Evolutionary conservation across 2,797 vertebrate species (phyloP).

Genomic region (Sebastes kiyomatsui): DNA sequence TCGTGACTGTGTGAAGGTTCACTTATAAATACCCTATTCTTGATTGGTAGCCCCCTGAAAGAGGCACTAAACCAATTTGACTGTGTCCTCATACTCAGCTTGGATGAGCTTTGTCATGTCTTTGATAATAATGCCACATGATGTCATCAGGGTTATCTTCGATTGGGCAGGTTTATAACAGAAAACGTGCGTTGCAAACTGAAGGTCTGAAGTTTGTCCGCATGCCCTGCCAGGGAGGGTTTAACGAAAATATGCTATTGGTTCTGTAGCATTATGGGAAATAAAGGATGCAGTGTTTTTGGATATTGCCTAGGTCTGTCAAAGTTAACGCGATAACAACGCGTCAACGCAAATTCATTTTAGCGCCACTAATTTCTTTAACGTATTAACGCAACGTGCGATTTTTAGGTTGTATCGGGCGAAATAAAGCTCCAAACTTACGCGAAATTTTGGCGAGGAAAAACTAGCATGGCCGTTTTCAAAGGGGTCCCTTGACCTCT

Average conservation of each 20-base stretch:
- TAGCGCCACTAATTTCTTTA: background rate
- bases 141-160: background rate
- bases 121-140: background rate
- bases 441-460: no score
- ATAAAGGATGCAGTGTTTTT: background rate
- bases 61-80: background rate
- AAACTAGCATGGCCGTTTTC: no score
- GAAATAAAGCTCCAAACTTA: no score
- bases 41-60: background rate
- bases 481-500: no score
- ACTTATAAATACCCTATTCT: background rate
- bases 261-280: background rate
- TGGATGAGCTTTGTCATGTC: background rate
- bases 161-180: background rate
- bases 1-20: background rate
- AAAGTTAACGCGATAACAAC: no score
- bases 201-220: background rate
- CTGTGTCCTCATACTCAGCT: background rate
- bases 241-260: background rate
- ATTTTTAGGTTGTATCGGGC: no score
- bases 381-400: background rate
- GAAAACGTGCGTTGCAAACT: background rate
- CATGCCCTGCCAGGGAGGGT: background rate
- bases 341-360: no score
- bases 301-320: no score